phyloP scores from a whole-genome alignment of 35 echinoderm and acorn worm species.

The Amphiura filiformis region DNA sequence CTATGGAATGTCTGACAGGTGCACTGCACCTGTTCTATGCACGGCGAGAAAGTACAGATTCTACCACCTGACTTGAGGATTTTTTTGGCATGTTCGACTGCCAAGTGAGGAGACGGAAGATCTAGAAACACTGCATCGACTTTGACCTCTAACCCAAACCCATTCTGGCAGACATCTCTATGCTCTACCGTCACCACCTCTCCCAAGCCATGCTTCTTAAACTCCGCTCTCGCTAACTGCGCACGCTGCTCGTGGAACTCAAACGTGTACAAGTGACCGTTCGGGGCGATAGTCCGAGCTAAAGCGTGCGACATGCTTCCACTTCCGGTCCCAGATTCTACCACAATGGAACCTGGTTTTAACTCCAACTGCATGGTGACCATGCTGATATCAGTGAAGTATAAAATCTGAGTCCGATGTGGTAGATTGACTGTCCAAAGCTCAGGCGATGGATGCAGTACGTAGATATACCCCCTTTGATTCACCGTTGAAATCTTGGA shows the following conservation, averaged over 20 bases:
- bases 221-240: constrained; percentile 61
- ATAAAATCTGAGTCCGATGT: constrained; percentile 90
- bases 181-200: constrained; percentile 67
- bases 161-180: constrained; percentile 68
- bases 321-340: constrained; percentile 95
- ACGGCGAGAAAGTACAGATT: constrained; percentile 97
- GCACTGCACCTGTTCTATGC: constrained; percentile 96
- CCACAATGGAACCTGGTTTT: constrained; percentile 77
- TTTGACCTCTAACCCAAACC: constrained; percentile 34
- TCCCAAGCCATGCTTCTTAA: constrained; percentile 72
- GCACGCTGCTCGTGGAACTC: constrained; percentile 96
- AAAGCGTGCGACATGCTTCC: constrained; percentile 91
- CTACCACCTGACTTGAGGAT: constrained; percentile 83
- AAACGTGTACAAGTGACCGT: constrained; percentile 91
- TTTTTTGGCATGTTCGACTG: constrained; percentile 75
- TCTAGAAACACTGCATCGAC: constrained; percentile 95
- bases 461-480: constrained; percentile 75
- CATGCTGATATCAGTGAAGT: constrained; percentile 88
- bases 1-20: constrained; percentile 52
- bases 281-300: constrained; percentile 70
- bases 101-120: constrained; percentile 84
- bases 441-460: constrained; percentile 90
- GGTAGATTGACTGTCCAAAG: constrained; percentile 91
- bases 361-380: constrained; percentile 81
- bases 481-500: constrained; percentile 46